Evolutionary conservation across 1,140 invertebrate genomes (phyloP), one percentile per base, ranked within the genome.

Genomic region (Temnothorax nylanderi): DNA sequence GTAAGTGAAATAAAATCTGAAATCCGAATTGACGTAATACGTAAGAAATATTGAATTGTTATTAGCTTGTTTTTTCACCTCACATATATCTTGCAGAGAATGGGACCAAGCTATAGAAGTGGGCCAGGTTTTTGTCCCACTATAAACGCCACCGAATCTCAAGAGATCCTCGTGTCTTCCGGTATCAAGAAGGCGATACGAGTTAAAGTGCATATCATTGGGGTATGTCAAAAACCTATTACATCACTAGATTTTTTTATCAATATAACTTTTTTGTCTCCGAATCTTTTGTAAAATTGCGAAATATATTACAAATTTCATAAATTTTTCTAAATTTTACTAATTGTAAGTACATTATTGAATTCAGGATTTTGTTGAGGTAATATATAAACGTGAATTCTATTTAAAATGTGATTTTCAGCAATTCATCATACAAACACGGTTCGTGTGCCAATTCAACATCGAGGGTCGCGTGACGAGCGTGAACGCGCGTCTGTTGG

Each of bases 401-500:
- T 65, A 13, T 41, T 1, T 1, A 60, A 51, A 34, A 16, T 13
- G 13, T 4, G 3, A 37, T 92, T 95, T 95, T 75, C 95, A 97
- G 96, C 98, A 99, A 96, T 99, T 99, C 95, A 99, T 99, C 93
- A 97, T 98, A 41, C 98, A 99, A 95, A 99, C 98, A 8, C 96
- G 98, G 89, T 99, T 99, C 95, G 98, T 99, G 65, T 99, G 98
- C 94, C 98, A 99, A 95, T 99, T 99, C 95, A 99, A 99, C 96
- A 99, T 99, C 91, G 98, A 99, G 95, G 98, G 98, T 34, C 96
- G 98, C 18, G 98, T 99, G 6, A 98, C 98, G 49, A 98, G 98
- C 94, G 97, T 99, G 2, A 98, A 98, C 95, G 98, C 98, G 77
- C 97, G 98, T 94, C 95, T 99, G 49, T 94, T 99, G 13, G 98